Evolutionary conservation across 2,888 invertebrate species (phyloP), one percentile per base, ranked within the genome.

Genomic region (Thera britannica): DNA sequence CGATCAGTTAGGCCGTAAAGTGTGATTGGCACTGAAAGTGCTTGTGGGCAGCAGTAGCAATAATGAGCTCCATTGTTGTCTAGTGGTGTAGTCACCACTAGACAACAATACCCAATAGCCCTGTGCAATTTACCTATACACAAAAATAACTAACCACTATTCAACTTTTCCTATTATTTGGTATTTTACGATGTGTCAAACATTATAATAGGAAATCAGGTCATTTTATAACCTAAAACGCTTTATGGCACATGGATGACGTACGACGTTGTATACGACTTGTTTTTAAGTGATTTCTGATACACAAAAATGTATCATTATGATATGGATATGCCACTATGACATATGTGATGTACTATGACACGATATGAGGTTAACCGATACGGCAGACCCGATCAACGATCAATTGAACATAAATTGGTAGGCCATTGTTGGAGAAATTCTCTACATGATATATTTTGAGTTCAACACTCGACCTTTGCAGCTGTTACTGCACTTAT

Each of bases 361-460:
- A 72, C 70, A 70, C 69, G 57, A 70, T 62, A 65, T 72, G 75
- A 75, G 59, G 77, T 73, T 79, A 78, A 77, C 78, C 73, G 77
- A 68, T 59, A 62, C 71, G 73, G 69, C 79, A 79, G 74, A 76
- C 78, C 70, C 81, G 83, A 85, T 83, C 82, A 82, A 83, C 79
- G 79, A 85, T 83, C 89, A 90, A 91, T 91, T 91, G 90, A 80
- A 77, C 72, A 77, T 87, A 71, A 88, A 90, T 90, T 90, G 89
- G 81, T 79, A 83, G 80, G 83, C 79, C 79, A 38, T 38, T 38
- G 68, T 62, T 58, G 56, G 72, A 75, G 72, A 75, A 69, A 71
- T 73, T 71, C 65, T 67, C n/a, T 54, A 51, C 35, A 56, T 65
- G 63, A 23, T 60, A 58, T 66, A 56, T 56, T 68, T 69, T 46